Evolutionary conservation across 2,888 invertebrate genomes (phyloP).

Genomic region (Tipula vernalis): DNA sequence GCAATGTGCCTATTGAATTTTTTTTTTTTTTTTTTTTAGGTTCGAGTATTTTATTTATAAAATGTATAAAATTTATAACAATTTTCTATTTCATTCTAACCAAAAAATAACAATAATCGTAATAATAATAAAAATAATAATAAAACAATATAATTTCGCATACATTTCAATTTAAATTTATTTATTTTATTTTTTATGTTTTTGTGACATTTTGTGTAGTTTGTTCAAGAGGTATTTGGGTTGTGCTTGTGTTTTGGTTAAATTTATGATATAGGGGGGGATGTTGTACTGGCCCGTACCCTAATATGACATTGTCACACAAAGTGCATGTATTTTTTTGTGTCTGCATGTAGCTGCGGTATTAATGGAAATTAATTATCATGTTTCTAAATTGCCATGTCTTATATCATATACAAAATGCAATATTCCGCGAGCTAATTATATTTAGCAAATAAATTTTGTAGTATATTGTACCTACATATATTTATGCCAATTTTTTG

Average conservation of each 20-base stretch:
- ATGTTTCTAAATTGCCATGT: background rate
- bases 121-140: conserved; percentile 4
- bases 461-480: background rate
- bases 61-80: background rate
- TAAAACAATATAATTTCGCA: background rate
- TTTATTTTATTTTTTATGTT: background rate
- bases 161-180: conserved; percentile 4
- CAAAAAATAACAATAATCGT: background rate
- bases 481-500: background rate
- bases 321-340: background rate
- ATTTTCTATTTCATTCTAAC: background rate
- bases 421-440: no score
- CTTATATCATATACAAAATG: background rate
- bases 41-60: background rate
- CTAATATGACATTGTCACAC: background rate
- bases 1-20: background rate
- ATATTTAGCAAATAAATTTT: no score
- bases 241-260: background rate
- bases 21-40: background rate
- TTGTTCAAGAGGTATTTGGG: background rate
- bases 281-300: background rate
- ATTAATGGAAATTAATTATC: background rate
- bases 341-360: background rate
- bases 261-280: background rate
- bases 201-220: background rate